A percentile compares a stretch with the other conserved stretches of the same genome.
Evolutionary conservation across 2,797 vertebrate genomes (phyloP).

Genomic region (Champsocephalus gunnari): DNA sequence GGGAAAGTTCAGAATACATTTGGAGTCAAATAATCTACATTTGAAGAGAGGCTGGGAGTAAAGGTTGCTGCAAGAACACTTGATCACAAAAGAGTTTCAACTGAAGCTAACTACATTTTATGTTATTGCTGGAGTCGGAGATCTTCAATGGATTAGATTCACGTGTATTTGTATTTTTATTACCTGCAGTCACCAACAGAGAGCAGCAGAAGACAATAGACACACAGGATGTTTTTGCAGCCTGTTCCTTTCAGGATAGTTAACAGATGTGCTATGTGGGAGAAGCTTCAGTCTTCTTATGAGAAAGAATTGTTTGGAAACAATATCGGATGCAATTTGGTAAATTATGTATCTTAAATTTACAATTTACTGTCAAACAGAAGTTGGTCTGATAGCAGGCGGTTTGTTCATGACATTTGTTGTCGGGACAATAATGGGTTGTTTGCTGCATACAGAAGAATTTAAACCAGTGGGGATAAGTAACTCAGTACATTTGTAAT

Average conservation of each 20-base stretch:
- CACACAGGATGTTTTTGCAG: not conserved
- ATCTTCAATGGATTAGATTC: slow-evolving; percentile 12
- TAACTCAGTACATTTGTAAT: not conserved
- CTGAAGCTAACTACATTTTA: not conserved
- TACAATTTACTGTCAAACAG: not conserved
- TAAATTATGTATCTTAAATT: not conserved
- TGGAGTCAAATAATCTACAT: slow-evolving; percentile 8
- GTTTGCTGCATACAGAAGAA: too few relatives aligned
- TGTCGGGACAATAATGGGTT: too few relatives aligned
- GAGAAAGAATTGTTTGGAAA: not conserved
- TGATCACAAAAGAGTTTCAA: slow-evolving; percentile 3
- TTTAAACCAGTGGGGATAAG: not conserved
- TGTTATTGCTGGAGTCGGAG: not conserved
- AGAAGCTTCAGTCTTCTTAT: not conserved
- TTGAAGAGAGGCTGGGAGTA: not conserved
- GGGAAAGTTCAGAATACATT: slow-evolving; percentile 10
- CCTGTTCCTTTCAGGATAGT: not conserved
- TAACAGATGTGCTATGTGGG: not conserved
- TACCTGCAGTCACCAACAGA: slow-evolving; percentile 64
- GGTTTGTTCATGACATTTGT: not conserved
- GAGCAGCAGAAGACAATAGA: slow-evolving; percentile 59
- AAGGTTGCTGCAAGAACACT: not conserved
- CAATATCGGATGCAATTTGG: not conserved
- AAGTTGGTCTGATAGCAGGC: not conserved
- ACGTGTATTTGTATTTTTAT: not conserved